Evolutionary conservation across 2,797 vertebrate species (phyloP).

Genomic region (Telmatherina bonti): DNA sequence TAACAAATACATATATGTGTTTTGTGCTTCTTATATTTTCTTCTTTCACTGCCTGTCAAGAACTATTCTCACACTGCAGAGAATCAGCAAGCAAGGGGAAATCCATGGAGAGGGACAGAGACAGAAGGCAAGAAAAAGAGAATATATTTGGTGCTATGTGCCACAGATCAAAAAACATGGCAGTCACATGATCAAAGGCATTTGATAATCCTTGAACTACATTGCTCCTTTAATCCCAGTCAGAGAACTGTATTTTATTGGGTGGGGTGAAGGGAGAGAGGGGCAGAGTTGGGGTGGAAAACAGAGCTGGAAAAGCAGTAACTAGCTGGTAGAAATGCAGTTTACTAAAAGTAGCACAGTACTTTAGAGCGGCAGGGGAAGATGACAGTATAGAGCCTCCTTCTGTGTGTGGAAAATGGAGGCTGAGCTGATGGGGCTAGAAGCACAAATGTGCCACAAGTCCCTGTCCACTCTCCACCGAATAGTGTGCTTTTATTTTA

Average conservation of each 20-base stretch:
- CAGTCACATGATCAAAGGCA: conserved; percentile 84
- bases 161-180: conserved; percentile 80
- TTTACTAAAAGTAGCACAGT: conserved; percentile 70
- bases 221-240: conserved; percentile 78
- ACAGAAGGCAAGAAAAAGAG: conserved; percentile 69
- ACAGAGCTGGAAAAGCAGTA: conserved; percentile 61
- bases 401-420: conserved; percentile 77
- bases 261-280: conserved; percentile 4
- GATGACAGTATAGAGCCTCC: conserved; percentile 68
- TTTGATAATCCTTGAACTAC: conserved; percentile 84
- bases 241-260: conserved; percentile 74
- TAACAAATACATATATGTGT: conserved; percentile 52
- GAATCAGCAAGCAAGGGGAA: conserved; percentile 65
- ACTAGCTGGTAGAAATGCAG: conserved; percentile 70
- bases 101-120: conserved; percentile 68
- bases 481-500: conserved; percentile 81
- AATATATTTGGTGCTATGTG: conserved; percentile 75
- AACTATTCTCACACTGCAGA: conserved; percentile 70
- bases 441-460: conserved; percentile 79
- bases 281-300: conserved; percentile 58
- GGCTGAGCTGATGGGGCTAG: conserved; percentile 71
- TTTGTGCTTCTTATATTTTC: conserved; percentile 54
- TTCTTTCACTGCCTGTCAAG: conserved; percentile 69
- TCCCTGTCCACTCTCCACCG: conserved; percentile 78
- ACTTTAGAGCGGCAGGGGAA: conserved; percentile 65